Base-by-base conservation (phyloP, 2,113 vertebrate species). In the Pachycephala philippinensis region DNA sequence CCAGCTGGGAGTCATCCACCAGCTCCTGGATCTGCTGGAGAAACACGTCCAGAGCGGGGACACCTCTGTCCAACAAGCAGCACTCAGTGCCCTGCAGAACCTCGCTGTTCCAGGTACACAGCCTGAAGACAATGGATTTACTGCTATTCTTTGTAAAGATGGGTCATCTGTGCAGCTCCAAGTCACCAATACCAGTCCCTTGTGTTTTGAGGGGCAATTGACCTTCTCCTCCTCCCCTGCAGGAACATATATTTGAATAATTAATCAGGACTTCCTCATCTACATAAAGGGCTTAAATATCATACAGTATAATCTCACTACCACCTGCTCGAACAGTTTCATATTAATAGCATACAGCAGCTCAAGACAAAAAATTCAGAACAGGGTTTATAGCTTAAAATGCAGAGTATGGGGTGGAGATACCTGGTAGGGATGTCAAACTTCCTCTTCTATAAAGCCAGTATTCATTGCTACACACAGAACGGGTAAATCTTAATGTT, bases 11-110 rank as follows among this genome's bases (percentile, higher is more conserved):
- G 97, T 98, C 70, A 97, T 99, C 13, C 98, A 98, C 79, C 98
- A 98, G 96, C 98, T 99, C 72, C 97, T 99, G 66, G 98, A 98
- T 52, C 87, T 99, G 78, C 45, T 99, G 97, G 98, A 99, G 96
- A 97, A 98, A 16, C 98, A 99, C 0, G 98, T 98, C 1, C 97
- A 97, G 31, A 98, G 98, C 6, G 98, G 97, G 23, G 98, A 99
- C 3, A 94, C 98, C 50, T 98, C 98, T 11, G 98, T 99, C 17
- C 98, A 99, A 70, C 98, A 99, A 3, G 98, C 99, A 8, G 99
- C 98, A 13, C 98, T 99, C 77, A 98, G 99, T 39, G 99, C 99
- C 0, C 98, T 99, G 64, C 97, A 98, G 87, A 99, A 98, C 94
- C 98, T 99, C 10, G 98, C 99, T 35, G 97, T 99, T 63, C 98